Base-by-base conservation (phyloP, 92 coral and sea anemone species). In the Palythoa grandiflora region DNA sequence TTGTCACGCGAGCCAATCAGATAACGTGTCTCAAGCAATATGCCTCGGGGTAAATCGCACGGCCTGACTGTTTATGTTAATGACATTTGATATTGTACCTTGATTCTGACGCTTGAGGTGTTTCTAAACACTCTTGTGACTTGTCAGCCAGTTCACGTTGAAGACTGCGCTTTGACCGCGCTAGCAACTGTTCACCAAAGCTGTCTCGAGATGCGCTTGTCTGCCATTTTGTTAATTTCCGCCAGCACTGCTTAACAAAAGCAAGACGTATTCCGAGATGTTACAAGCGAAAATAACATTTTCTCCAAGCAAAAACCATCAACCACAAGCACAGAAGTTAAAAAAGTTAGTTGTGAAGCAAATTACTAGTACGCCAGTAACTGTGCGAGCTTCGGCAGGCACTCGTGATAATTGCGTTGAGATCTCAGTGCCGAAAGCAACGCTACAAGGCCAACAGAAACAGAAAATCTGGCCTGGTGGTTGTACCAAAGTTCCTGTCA, bases 401-500 rank as follows among this genome's bases (percentile, higher is more conserved):
- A 81, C 86, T 81, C 86, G 86, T n/a, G 63, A 81, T 71, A 81
- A 81, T 36, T 81, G 86, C 38, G 86, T 81, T 44, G 74, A 81
- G 60, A 71, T 81, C n/a, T 81, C 86, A 6, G 86, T 81, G 1
- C 86, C 86, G 13, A 81, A 81, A 66, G 57, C 86, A 20, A 81
- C 86, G 12, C 13, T 81, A 13, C 47, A 28, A 81, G 51, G 60
- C 20, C 86, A 81, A 66, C 75, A 47, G 40, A 75, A 81, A 50
- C 44, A 71, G 38, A 40, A 48, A 19, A 13, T 48, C 14, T 81
- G 63, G 61, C 75, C 86, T 50, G 38, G 3, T 63, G 53, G 55
- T 14, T 81, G 14, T 15, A 81, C 57, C 2, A 81, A 81, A 16
- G 86, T 81, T 71, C 86, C 86, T 68, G 86, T 81, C 48, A 81